Evolutionary conservation across 2,888 invertebrate species (phyloP).

Genomic region (Schrankia costaestrigalis): DNA sequence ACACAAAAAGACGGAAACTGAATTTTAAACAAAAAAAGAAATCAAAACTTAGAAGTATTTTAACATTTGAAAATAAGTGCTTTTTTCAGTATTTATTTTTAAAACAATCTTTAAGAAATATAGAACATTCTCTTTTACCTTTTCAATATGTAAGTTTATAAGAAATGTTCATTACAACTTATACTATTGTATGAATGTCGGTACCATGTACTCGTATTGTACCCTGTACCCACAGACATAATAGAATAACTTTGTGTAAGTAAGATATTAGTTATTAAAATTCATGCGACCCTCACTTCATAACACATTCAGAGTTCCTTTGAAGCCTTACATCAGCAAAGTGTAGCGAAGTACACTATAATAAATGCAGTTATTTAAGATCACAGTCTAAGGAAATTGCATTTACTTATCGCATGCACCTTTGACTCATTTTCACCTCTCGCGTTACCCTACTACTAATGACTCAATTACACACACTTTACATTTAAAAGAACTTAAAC

Average conservation of each 20-base stretch:
- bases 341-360: conserved; percentile 30
- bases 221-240: too few relatives aligned
- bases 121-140: too few relatives aligned
- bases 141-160: too few relatives aligned
- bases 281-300: conserved; percentile 17
- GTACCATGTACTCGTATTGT: too few relatives aligned
- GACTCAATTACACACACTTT: conserved; percentile 57
- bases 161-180: too few relatives aligned
- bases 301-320: conserved; percentile 28
- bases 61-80: too few relatives aligned
- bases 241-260: conserved; percentile 3
- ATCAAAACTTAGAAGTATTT: too few relatives aligned
- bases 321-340: conserved; percentile 33
- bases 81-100: too few relatives aligned
- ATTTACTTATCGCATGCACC: conserved; percentile 62
- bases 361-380: conserved; percentile 52
- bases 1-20: too few relatives aligned
- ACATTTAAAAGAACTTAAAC: conserved; percentile 20
- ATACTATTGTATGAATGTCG: too few relatives aligned
- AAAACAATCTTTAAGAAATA: too few relatives aligned
- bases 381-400: conserved; percentile 57
- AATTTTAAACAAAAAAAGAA: too few relatives aligned
- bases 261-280: conserved; percentile 20
- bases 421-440: conserved; percentile 64
- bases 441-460: conserved; percentile 59